phyloP scores from a whole-genome alignment of 2,113 vertebrate genomes.

The Mustela nigripes region DNA sequence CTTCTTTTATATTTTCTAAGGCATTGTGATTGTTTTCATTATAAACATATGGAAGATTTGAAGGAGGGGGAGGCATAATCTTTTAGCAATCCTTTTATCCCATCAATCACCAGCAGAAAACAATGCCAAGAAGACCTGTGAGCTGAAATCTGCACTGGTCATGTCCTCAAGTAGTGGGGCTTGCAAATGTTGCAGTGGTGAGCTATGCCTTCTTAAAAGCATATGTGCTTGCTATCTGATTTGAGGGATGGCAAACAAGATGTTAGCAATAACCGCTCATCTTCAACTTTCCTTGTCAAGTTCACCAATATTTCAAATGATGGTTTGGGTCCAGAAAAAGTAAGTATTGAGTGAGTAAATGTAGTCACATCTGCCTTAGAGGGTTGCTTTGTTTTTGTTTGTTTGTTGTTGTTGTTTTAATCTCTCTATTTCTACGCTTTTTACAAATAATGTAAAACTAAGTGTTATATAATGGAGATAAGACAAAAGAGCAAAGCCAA shows the following conservation, averaged over 20 bases:
- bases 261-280: not conserved
- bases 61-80: not conserved
- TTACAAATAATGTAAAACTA: not conserved
- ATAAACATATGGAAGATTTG: not conserved
- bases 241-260: not conserved
- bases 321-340: not conserved
- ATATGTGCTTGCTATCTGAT: not conserved
- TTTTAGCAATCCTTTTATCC: not conserved
- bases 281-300: not conserved
- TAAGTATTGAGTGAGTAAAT: not conserved
- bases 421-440: not conserved
- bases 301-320: not conserved
- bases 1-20: conserved; percentile 9
- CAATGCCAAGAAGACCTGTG: not conserved
- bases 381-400: not conserved
- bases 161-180: not conserved
- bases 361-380: not conserved
- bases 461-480: not conserved
- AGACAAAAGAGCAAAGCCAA: not conserved
- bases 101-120: not conserved
- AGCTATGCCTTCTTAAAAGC: not conserved
- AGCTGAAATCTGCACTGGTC: not conserved
- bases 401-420: not conserved
- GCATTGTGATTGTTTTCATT: not conserved
- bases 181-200: not conserved